phyloP scores from a whole-genome alignment of 2,888 invertebrate species.

The Melanophora roralis region DNA sequence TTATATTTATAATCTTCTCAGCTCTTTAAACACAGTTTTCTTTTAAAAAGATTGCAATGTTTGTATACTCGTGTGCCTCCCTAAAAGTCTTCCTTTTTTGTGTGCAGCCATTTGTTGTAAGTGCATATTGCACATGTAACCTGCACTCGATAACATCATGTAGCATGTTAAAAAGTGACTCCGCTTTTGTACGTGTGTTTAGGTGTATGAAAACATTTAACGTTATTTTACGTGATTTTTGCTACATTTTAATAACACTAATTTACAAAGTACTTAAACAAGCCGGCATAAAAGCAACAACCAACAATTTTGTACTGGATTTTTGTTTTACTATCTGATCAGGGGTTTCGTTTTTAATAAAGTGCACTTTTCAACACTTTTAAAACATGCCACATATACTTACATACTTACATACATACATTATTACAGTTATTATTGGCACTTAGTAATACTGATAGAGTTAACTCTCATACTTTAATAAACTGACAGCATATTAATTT shows the following conservation, averaged over 20 bases:
- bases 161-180: slow-evolving; percentile 24
- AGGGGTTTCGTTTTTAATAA: slow-evolving; percentile 43
- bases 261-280: slow-evolving; percentile 47
- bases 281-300: slow-evolving; percentile 44
- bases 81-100: slow-evolving; percentile 16
- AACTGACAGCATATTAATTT: slow-evolving; percentile 52
- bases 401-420: background rate
- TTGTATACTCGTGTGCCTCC: background rate
- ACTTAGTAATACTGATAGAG: background rate
- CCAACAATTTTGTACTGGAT: background rate
- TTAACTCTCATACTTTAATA: slow-evolving; percentile 9
- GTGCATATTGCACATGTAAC: slow-evolving; percentile 10
- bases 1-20: too few relatives aligned
- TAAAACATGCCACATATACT: slow-evolving; percentile 30
- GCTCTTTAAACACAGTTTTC: too few relatives aligned
- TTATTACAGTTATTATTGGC: background rate
- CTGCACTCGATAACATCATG: slow-evolving; percentile 6
- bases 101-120: slow-evolving; percentile 20
- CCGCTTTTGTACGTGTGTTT: slow-evolving; percentile 27
- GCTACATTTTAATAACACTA: slow-evolving; percentile 55
- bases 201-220: slow-evolving; percentile 43
- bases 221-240: slow-evolving; percentile 54
- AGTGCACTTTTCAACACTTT: slow-evolving; percentile 60
- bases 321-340: background rate
- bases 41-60: background rate